Conservation (phyloP, 2,888 invertebrate species). For the Podabrus alpinus region DNA sequence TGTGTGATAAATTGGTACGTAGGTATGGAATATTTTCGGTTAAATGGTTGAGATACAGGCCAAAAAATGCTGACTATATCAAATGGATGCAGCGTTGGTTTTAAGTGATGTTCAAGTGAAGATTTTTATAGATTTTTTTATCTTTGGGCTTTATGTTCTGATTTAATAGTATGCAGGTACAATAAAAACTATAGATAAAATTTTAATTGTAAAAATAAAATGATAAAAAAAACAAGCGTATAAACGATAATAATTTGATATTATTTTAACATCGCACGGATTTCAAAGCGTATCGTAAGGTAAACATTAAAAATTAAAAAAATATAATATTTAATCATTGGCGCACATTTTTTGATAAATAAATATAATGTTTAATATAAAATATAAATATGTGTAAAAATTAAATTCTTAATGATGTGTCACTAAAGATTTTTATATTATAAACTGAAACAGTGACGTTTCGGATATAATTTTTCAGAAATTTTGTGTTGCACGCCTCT, state of each 20-base stretch:
- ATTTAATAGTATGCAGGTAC: no score
- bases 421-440: neutral
- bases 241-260: neutral
- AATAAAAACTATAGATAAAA: neutral
- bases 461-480: neutral
- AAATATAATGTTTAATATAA: neutral
- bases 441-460: neutral
- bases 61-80: no score
- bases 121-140: no score
- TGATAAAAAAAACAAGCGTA: no score
- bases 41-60: no score
- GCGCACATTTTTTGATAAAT: neutral
- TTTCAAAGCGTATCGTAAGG: neutral
- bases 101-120: no score
- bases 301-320: neutral
- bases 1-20: no score
- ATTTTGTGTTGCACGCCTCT: neutral
- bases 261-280: neutral
- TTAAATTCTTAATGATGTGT: no score
- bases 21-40: no score
- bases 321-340: neutral
- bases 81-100: no score
- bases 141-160: no score
- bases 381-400: no score
- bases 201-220: neutral